Evolutionary conservation across 2,888 invertebrate genomes (phyloP), one percentile per base, ranked within the genome.

Genomic region (Trypoxylon attenuatum): DNA sequence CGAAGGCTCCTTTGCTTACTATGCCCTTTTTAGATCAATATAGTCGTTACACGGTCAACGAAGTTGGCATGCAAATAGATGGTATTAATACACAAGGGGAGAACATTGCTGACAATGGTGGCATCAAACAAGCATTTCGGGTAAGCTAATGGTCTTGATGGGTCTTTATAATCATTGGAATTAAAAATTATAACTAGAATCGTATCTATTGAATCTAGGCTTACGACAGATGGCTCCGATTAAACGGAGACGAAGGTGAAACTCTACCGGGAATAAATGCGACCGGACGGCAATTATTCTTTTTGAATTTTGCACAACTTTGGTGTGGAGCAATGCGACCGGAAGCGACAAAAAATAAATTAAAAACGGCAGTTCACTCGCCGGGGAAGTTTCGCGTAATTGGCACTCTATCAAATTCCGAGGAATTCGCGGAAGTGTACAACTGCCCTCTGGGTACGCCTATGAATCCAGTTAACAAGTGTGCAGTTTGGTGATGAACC

Each of bases 61-160:
- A 95, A 82, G 93, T 96, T 47, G 91, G 92, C 70, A 91, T 94
- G 87, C 89, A 91, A 19, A 88, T 95, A 5, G 93, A 95, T 77
- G 94, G 95, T 0, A 89, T 92, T 55, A 93, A 92, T 78, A 97
- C 97, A 0, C 87, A 92, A 88, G 95, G 95, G 1, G 98, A 98
- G 87, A 98, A 98, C 83, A 98, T 98, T 79, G 98, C 98, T 0
- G 98, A 98, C 84, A 98, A 98, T 83, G 98, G 98, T 0, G 98
- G 98, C 0, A 91, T 98, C 52, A 96, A 97, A 81, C 96, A 97
- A 87, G 94, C 97, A 0, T 98, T 94, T 76, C 87, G 88, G 80
- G 88, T 88, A 73, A 80, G 75, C 13, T 33, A 1, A 10, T 4
- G 10, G 5, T 13, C 8, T 33, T 5, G 33, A n/a, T n/a, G n/a